Base-by-base conservation (phyloP, 1,140 invertebrate species). In the Drosophila suzukii region DNA sequence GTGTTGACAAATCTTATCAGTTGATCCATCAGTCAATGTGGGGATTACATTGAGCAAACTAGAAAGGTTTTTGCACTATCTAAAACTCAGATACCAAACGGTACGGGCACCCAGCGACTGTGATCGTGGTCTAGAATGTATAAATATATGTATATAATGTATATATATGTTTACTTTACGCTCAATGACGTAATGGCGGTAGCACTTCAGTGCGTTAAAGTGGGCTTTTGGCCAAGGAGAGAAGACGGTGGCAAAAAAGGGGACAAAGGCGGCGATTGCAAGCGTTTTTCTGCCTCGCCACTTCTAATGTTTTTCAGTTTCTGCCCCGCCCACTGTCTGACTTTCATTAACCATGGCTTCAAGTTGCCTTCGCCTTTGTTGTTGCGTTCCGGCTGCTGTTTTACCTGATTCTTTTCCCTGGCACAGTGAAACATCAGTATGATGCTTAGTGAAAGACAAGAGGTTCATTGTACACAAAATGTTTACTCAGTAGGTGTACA, bases 311-410 rank as follows among this genome's bases (percentile, higher is more conserved):
- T 65, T 60, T 36, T 43, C 27, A 43, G 50, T 13, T 59, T 41
- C 58, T 44, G 56, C 49, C 55, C 50, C 73, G 41, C 73, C 66
- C 60, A 53, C 61, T 47, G 49, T 75, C 63, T 84, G 75, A 74
- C 75, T 76, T 80, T 80, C 78, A 79, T 83, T 84, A 78, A 61
- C 58, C 44, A 78, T 60, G 79, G 57, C 67, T 59, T 53, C 57
- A 72, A 67, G 59, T 46, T 66, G 60, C 38, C 50, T 32, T 8
- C 7, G 72, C 60, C 56, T 51, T 65, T 60, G 41, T 68, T 56
- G 54, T 30, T 61, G 39, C 59, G 56, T 63, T 58, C 51, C 55
- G 54, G 55, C 38, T 63, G 58, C 58, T 62, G 39, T 59, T 44
- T 39, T 54, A 54, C 59, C 32, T 65, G 65, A 36, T 15, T 49